Base-by-base conservation (phyloP, 2,797 vertebrate species). In the Pseudochirops cupreus region DNA sequence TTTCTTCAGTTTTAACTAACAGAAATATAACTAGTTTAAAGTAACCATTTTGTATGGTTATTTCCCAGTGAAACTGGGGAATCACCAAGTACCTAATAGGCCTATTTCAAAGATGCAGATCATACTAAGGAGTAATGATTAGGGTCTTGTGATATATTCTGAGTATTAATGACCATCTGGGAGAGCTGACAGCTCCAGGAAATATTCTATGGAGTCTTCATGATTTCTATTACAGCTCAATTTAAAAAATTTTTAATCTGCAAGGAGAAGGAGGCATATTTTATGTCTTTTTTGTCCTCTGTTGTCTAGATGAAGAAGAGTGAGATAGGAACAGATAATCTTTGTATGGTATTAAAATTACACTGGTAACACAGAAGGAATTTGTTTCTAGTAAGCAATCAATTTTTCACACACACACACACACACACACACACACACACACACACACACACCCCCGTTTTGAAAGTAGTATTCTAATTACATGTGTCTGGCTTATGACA, bases 201-300 rank as follows among this genome's bases (percentile, higher is more conserved):
- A 98, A 92, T 94, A 98, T 92, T 87, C 93, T 95, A 92, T 96
- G 94, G 96, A 97, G 94, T 94, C 29, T 96, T 97, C 97, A 96
- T 98, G 97, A 98, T 98, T 98, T 98, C 96, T 98, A 97, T 98
- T 98, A 98, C 90, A 98, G 82, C 56, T 97, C n/a, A 91, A 56
- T 97, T 97, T 98, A 95, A 10, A 74, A 95, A 10, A 74, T 62
- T 98, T 98, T 98, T 98, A 98, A 98, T 98, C 98, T 97, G 93
- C 89, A 95, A 97, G 95, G 97, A 57, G 97, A 94, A 96, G 91
- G 93, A 98, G 98, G 95, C 33, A 97, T 56, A n/a, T 89, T 46
- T 87, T 87, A 7, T 26, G 0, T 87, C 39, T 87, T 26, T 87
- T 50, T 46, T 94, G 9, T 12, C 55, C 29, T 95, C 94, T 94